Evolutionary conservation across 2,113 vertebrate species (phyloP).

Genomic region (Thamnophis sirtalis): DNA sequence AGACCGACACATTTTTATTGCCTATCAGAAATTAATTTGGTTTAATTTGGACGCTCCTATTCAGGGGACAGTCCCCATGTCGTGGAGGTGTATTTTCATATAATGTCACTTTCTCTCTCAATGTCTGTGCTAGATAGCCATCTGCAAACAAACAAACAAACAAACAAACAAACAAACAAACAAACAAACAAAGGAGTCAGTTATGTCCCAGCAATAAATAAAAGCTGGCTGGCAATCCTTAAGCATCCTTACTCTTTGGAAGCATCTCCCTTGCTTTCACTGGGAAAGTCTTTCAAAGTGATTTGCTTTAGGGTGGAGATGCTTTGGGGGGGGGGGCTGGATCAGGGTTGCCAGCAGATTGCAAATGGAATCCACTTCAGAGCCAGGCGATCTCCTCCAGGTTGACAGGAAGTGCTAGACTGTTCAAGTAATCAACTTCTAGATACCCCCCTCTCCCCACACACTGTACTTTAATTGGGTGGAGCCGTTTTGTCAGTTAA

Average conservation of each 20-base stretch:
- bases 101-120: background rate
- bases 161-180: no score
- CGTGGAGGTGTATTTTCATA: background rate
- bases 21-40: background rate
- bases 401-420: background rate
- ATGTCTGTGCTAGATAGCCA: background rate
- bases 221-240: background rate
- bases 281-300: background rate
- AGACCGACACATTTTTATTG: background rate
- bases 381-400: background rate
- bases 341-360: background rate
- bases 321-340: no score
- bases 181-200: no score
- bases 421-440: background rate
- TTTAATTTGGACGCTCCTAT: background rate
- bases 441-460: background rate
- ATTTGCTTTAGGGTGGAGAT: background rate
- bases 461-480: background rate
- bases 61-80: background rate
- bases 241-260: background rate
- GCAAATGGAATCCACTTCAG: background rate
- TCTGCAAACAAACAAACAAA: background rate
- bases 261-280: background rate
- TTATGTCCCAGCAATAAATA: background rate
- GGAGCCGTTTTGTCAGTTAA: background rate